These are phyloP conservation scores for Tenualosa thibaudeaui DNA, from an alignment of 2,797 vertebrate species.

Conservation along the genomic window DNA sequence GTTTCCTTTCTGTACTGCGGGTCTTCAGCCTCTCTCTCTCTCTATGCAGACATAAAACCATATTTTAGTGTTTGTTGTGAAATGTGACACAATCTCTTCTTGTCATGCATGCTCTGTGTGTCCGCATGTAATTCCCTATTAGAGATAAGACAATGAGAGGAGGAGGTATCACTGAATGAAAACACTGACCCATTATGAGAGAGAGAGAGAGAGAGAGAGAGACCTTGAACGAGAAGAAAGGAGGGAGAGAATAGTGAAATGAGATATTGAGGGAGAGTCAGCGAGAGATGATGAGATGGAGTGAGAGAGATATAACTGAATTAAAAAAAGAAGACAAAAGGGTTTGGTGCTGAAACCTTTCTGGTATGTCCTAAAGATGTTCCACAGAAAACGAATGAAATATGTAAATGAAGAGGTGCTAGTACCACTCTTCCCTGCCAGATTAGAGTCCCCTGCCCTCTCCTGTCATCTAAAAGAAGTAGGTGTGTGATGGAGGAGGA, in stretches of 20 bases:
- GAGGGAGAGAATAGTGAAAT: neutral
- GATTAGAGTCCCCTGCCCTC: slow-evolving; percentile 53
- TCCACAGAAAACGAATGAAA: slow-evolving; percentile 54
- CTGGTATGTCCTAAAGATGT: slow-evolving; percentile 54
- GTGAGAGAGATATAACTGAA: slow-evolving; percentile 32
- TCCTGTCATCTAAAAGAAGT: neutral
- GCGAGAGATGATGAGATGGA: neutral
- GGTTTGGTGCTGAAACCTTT: slow-evolving; percentile 57
- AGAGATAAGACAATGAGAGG: neutral
- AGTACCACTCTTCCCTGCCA: slow-evolving; percentile 65
- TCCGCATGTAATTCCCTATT: neutral
- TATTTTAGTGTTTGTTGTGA: neutral
- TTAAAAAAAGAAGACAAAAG: slow-evolving; percentile 52
- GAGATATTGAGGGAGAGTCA: neutral
- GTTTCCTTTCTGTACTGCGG: neutral
- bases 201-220: neutral
- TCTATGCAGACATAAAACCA: neutral
- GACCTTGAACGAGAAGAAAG: neutral
- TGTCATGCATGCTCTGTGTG: neutral
- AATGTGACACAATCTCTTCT: neutral
- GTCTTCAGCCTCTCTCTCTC: neutral
- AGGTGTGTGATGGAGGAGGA: neutral
- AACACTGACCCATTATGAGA: neutral
- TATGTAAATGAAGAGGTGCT: slow-evolving; percentile 33
- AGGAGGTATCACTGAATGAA: neutral